Evolutionary conservation across 2,797 vertebrate genomes (phyloP).

Genomic region (Anomalospiza imberbis): DNA sequence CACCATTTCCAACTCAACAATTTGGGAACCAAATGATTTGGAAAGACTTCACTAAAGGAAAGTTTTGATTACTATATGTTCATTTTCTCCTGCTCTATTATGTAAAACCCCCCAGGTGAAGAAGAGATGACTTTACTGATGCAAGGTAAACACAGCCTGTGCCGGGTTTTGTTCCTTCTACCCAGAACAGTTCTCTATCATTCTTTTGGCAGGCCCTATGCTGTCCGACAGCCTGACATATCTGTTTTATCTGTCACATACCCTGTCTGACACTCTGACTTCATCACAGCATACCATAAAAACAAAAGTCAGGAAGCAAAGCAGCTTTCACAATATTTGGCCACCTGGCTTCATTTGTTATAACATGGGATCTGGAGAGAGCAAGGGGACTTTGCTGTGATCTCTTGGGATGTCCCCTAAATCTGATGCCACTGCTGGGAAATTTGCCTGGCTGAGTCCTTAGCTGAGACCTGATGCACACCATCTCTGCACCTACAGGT

Average conservation of each 20-base stretch:
- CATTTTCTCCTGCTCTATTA: background rate
- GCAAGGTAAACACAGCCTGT: background rate
- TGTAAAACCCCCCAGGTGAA: background rate
- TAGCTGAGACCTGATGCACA: background rate
- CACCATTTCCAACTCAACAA: background rate
- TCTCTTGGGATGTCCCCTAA: background rate
- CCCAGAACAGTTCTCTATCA: background rate
- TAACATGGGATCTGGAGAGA: background rate
- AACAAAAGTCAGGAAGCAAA: background rate
- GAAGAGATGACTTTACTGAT: rapidly evolving
- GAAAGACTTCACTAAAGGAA: background rate
- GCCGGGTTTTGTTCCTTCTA: background rate
- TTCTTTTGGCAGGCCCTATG: background rate
- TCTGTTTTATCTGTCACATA: too few relatives aligned
- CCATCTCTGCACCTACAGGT: background rate
- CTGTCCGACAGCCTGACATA: background rate
- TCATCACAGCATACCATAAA: background rate
- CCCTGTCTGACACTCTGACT: background rate
- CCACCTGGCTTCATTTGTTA: background rate
- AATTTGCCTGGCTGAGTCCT: background rate
- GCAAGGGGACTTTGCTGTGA: background rate
- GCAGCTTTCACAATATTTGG: background rate
- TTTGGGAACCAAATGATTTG: background rate
- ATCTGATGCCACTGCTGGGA: background rate
- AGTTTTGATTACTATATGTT: background rate